Percentiles rank a stretch among this genome's conserved stretches.
Conservation (phyloP, 2,797 vertebrate genomes). For the Dicrostonyx torquatus region DNA sequence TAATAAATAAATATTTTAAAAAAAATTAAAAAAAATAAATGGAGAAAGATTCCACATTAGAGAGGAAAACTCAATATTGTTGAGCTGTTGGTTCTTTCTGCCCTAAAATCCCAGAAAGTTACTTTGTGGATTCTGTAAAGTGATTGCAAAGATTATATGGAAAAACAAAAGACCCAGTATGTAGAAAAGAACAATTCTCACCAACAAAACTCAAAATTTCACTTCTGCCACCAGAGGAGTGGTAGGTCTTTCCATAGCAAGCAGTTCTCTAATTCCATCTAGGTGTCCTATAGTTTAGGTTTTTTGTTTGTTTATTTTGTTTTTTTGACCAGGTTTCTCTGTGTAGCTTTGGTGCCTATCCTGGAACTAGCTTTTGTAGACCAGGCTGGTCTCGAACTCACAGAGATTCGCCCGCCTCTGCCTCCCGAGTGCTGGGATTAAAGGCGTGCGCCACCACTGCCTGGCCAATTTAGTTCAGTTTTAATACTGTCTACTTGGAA, state of each 20-base stretch:
- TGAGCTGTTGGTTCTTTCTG: neutral
- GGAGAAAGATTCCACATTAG: neutral
- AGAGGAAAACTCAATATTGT: neutral
- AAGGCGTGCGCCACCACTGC: too few relatives aligned
- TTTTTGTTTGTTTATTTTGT: neutral
- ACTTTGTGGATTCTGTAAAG: constrained; percentile 23
- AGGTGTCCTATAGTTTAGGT: neutral
- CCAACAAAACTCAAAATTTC: neutral
- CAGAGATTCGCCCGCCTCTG: too few relatives aligned
- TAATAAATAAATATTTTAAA: too few relatives aligned
- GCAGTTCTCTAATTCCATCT: neutral
- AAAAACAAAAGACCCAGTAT: neutral
- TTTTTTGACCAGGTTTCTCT: too few relatives aligned
- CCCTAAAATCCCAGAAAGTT: neutral
- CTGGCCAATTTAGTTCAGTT: neutral
- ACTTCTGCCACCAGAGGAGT: neutral
- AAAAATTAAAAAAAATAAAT: too few relatives aligned
- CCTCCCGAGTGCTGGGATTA: too few relatives aligned
- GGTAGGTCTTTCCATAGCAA: neutral
- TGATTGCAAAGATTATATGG: constrained; percentile 4
- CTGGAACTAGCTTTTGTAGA: too few relatives aligned
- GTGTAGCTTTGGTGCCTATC: too few relatives aligned
- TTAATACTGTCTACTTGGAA: neutral
- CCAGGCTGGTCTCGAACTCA: too few relatives aligned
- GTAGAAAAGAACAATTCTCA: neutral